Base-by-base conservation (phyloP, 2,888 invertebrate species). In the Ischnus inquisitorius region DNA sequence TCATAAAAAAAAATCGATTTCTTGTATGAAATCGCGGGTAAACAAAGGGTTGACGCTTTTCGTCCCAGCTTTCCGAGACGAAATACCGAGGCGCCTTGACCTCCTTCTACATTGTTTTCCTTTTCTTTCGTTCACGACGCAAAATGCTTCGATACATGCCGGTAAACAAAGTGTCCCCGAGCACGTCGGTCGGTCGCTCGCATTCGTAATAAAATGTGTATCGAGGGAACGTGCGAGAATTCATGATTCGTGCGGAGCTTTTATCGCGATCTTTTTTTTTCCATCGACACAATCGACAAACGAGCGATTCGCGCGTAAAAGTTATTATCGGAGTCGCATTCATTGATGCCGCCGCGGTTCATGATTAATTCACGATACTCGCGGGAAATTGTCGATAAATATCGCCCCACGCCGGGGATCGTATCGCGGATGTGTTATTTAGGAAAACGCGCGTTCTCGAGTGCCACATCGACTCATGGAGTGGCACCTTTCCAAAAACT, bases 71-170 rank as follows among this genome's bases (percentile, higher is more conserved):
- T 34, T 34, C 34, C 34, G 8, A 34, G 46, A 41, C 14, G 34
- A 14, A 41, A 64, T n/a, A 16, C 39, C 12, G 34, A 4, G 6
- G 6, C 39, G 28, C 60, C 68, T 57, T 78, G 68, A 48, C 68
- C 77, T 62, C 46, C 28, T 69, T 68, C 68, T 39, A 46, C n/a
- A 77, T 78, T 60, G 0, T 34, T 34, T 34, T n/a, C n/a, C n/a
- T 34, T 34, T 34, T 34, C 8, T 68, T 62, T 60, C 57, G 39
- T 51, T 16, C 3, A 34, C 43, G 34, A 43, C 16, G 41, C 43
- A 67, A 67, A 51, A 64, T 6, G 2, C 14, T 48, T 67, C 46
- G 43, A 34, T 34, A 34, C 8, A 34, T 67, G 12, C 5, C 28
- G 5, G 51, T 28, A 51, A 68, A 28, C 34, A 19, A 34, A 28